Percentiles rank a stretch among this genome's conserved stretches.
These are phyloP conservation scores for Drosophila crucigera DNA, from an alignment of 2,888 invertebrate species.

Conservation along the genomic window DNA sequence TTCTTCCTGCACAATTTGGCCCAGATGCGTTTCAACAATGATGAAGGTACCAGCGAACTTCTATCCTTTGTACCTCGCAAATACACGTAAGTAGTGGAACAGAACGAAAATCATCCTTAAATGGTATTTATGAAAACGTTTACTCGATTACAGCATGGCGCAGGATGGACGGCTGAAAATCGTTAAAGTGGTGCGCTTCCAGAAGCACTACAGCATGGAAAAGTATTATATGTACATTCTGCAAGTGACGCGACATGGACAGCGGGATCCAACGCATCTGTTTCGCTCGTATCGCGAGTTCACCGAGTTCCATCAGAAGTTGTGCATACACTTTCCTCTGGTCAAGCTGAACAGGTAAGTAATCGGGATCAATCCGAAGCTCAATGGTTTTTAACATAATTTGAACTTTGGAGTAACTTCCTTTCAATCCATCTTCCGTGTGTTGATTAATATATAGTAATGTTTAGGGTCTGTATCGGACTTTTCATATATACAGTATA, in stretches of 20 bases:
- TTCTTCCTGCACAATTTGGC: slow-evolving; percentile 99
- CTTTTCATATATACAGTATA: not conserved
- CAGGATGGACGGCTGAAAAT: slow-evolving; percentile 95
- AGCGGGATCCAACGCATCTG: slow-evolving; percentile 94
- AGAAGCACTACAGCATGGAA: slow-evolving; percentile 98
- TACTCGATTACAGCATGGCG: slow-evolving; percentile 88
- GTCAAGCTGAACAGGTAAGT: slow-evolving; percentile 95
- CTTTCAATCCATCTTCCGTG: not conserved
- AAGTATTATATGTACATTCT: slow-evolving; percentile 98
- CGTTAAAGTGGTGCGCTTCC: slow-evolving; percentile 94
- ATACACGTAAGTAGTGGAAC: slow-evolving; percentile 90
- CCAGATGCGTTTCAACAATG: slow-evolving; percentile 95
- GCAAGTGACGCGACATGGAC: slow-evolving; percentile 92
- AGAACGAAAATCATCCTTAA: too few relatives aligned
- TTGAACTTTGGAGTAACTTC: not conserved
- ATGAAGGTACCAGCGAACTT: slow-evolving; percentile 92
- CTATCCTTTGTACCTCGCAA: slow-evolving; percentile 97
- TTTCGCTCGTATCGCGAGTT: slow-evolving; percentile 99
- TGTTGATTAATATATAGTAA: not conserved
- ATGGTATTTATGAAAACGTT: not conserved
- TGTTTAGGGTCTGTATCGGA: not conserved
- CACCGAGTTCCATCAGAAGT: slow-evolving; percentile 97
- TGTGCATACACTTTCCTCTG: slow-evolving; percentile 95
- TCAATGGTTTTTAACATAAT: not conserved
- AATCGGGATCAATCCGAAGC: not conserved